Conservation (phyloP, 2,888 invertebrate genomes). For the Mechanitis messenoides region DNA sequence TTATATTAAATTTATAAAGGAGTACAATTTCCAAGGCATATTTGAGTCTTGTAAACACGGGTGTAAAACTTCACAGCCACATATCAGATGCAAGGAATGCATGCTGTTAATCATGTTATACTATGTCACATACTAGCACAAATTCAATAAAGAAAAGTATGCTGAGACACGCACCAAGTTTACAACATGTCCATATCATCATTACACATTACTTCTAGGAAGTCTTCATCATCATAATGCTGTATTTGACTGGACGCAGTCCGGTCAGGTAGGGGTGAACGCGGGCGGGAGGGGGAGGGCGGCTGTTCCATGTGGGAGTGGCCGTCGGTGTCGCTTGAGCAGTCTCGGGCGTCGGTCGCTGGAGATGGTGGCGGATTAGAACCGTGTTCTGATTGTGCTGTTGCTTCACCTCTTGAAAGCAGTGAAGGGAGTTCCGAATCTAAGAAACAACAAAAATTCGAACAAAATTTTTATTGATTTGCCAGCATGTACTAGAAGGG, state of each 20-base stretch:
- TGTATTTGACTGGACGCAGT: slow-evolving; percentile 48
- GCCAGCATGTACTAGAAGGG: too few relatives aligned
- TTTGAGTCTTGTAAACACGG: slow-evolving; percentile 19
- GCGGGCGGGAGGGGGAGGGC: slow-evolving; percentile 29
- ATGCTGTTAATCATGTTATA: slow-evolving; percentile 7
- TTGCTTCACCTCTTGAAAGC: slow-evolving; percentile 78
- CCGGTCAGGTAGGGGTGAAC: slow-evolving; percentile 41
- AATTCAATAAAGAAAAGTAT: slow-evolving; percentile 7
- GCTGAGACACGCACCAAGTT: slow-evolving; percentile 31
- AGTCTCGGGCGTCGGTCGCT: slow-evolving; percentile 82
- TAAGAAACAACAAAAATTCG: too few relatives aligned
- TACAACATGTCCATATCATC: slow-evolving; percentile 85
- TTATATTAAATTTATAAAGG: slow-evolving; percentile 7
- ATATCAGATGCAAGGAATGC: slow-evolving; percentile 21
- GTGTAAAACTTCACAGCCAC: slow-evolving; percentile 26
- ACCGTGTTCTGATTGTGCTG: slow-evolving; percentile 73
- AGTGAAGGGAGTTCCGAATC: slow-evolving; percentile 80
- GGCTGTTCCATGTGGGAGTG: slow-evolving; percentile 63
- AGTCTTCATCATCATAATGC: slow-evolving; percentile 80
- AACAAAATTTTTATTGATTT: neutral
- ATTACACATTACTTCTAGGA: slow-evolving; percentile 82
- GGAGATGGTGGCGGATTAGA: slow-evolving; percentile 90
- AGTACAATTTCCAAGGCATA: slow-evolving; percentile 15
- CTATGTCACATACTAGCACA: slow-evolving; percentile 9
- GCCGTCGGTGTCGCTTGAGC: slow-evolving; percentile 80